Conservation (phyloP, 2,113 vertebrate genomes). For the Spizaetus ornatus region DNA sequence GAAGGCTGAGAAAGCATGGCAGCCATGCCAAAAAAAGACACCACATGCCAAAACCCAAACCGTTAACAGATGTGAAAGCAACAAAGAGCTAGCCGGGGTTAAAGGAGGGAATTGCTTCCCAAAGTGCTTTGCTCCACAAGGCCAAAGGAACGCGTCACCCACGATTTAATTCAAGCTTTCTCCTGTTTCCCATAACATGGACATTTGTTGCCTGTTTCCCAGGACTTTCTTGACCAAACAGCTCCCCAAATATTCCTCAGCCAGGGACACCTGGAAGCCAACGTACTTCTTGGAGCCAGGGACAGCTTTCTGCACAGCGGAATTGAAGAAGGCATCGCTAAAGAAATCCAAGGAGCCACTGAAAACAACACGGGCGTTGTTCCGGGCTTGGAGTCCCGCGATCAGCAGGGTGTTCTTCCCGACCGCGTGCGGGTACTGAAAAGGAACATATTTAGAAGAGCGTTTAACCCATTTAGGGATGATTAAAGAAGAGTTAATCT, state of each 20-base stretch:
- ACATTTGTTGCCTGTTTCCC: neutral
- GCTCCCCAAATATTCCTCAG: rapidly evolving
- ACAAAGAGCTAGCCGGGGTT: too few relatives aligned
- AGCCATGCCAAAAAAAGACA: neutral
- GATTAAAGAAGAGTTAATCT: too few relatives aligned
- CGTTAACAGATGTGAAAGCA: rapidly evolving
- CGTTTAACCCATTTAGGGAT: rapidly evolving
- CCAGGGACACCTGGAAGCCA: rapidly evolving
- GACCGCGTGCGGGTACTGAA: slow-evolving; percentile 92
- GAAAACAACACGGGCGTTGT: slow-evolving; percentile 95
- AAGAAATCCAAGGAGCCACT: slow-evolving; percentile 96
- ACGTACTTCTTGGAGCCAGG: slow-evolving; percentile 84
- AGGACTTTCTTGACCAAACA: neutral
- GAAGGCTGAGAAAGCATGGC: neutral
- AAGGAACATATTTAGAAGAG: rapidly evolving
- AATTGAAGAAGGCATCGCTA: slow-evolving; percentile 94
- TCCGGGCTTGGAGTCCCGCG: slow-evolving; percentile 93
- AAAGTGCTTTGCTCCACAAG: rapidly evolving
- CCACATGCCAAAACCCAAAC: rapidly evolving
- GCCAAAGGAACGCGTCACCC: rapidly evolving
- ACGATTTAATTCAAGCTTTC: neutral
- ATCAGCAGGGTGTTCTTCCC: slow-evolving; percentile 97
- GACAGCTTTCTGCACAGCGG: slow-evolving; percentile 87
- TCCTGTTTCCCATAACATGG: neutral
- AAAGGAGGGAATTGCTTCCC: neutral